Evolutionary conservation across 2,888 invertebrate species (phyloP).

Genomic region (Dasypogon diadema): DNA sequence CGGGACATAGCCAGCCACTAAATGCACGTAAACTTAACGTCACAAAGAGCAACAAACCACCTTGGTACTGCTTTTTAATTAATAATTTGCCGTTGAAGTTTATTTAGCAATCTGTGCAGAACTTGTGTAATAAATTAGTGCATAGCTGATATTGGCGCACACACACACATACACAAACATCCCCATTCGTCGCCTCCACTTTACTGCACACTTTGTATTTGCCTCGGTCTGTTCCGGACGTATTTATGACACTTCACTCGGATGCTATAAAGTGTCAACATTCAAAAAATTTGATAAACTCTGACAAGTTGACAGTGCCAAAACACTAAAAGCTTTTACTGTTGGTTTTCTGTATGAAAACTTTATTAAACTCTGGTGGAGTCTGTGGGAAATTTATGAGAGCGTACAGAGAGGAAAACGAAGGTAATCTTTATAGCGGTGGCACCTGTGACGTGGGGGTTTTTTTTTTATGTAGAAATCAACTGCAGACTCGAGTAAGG

Average conservation of each 20-base stretch:
- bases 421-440: constrained; percentile 2
- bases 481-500: not conserved
- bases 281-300: constrained; percentile 50
- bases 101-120: not conserved
- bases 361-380: constrained; percentile 47
- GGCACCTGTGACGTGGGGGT: constrained; percentile 47
- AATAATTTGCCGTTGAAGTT: constrained; percentile 19
- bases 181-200: not conserved
- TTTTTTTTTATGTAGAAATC: constrained; percentile 16
- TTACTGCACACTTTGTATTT: not conserved
- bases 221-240: not conserved
- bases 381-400: constrained; percentile 38
- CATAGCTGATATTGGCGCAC: not conserved
- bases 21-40: constrained; percentile 21
- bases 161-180: not conserved
- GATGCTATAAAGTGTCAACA: constrained; percentile 46
- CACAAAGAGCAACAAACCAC: constrained; percentile 23
- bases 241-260: constrained; percentile 37
- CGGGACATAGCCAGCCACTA: not conserved
- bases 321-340: constrained; percentile 49
- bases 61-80: constrained; percentile 32
- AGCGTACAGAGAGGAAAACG: not conserved
- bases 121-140: not conserved
- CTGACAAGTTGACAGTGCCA: constrained; percentile 48
- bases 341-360: constrained; percentile 43